phyloP scores from a whole-genome alignment of 2,113 vertebrate genomes.

The Cavia aperea region DNA sequence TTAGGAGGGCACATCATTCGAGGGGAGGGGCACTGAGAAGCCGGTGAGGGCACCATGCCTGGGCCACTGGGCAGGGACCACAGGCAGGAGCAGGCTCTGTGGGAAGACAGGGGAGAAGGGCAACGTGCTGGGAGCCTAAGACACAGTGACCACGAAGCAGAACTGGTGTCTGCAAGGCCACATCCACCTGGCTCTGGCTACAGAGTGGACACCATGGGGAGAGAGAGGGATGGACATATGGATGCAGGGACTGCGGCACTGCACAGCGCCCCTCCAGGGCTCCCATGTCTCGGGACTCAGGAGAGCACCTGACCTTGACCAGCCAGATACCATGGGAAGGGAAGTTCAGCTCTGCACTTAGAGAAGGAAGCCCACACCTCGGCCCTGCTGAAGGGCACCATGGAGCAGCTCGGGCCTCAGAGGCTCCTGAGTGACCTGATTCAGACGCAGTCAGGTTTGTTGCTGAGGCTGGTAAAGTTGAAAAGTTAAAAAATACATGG shows the following conservation, averaged over 20 bases:
- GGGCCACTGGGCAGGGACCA: neutral
- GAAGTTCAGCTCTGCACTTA: neutral
- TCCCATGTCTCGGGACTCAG: neutral
- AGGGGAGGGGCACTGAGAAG: neutral
- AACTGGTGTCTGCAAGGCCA: neutral
- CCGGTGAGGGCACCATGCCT: neutral
- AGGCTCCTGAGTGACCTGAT: neutral
- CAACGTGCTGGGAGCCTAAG: neutral
- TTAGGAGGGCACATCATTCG: too few species aligned
- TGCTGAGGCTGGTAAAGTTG: conserved; percentile 1
- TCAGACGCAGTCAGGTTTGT: neutral
- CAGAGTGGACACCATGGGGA: neutral
- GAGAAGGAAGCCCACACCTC: neutral
- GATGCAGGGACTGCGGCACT: neutral
- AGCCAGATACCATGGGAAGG: neutral
- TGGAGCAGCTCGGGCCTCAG: neutral
- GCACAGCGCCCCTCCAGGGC: neutral
- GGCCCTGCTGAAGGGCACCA: neutral
- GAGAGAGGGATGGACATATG: neutral
- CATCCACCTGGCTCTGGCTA: neutral
- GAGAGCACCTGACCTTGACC: neutral
- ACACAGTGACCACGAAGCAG: neutral
- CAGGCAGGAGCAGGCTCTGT: neutral
- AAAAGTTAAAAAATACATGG: neutral
- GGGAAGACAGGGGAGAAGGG: neutral